Conservation (phyloP, 1,140 invertebrate genomes). For the Drosophila ercepeae region DNA sequence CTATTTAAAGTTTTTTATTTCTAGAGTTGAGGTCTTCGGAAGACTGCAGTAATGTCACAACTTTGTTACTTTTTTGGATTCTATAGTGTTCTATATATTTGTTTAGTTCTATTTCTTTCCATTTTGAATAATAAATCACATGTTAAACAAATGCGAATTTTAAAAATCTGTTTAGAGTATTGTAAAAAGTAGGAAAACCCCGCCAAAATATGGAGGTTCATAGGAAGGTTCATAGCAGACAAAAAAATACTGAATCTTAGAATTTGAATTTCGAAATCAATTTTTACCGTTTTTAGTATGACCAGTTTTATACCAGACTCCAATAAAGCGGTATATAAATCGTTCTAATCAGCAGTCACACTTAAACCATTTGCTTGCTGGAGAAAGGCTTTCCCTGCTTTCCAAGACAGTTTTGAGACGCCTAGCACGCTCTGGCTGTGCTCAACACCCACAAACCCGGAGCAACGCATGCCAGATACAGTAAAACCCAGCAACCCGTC, state of each 20-base stretch:
- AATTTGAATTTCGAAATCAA: neutral
- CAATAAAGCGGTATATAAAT: neutral
- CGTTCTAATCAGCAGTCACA: too few species aligned
- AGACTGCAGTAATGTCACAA: neutral
- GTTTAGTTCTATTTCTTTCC: neutral
- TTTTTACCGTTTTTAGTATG: neutral
- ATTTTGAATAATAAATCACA: too few species aligned
- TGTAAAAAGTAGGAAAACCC: too few species aligned
- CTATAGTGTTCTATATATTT: neutral
- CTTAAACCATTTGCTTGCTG: too few species aligned
- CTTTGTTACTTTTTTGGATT: too few species aligned
- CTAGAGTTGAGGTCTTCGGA: conserved; percentile 54
- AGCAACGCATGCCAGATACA: neutral
- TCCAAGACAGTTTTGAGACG: too few species aligned
- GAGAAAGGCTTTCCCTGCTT: too few species aligned
- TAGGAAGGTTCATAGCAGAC: too few species aligned
- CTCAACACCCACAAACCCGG: neutral
- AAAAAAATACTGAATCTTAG: too few species aligned
- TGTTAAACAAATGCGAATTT: too few species aligned
- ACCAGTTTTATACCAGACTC: neutral
- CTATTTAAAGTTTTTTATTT: neutral
- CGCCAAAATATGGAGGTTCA: too few species aligned
- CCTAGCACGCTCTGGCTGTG: neutral
- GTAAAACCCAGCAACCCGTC: neutral
- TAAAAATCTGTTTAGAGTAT: too few species aligned